Base-by-base conservation (phyloP, 2,888 invertebrate genomes). In the Autographa pulchrina region DNA sequence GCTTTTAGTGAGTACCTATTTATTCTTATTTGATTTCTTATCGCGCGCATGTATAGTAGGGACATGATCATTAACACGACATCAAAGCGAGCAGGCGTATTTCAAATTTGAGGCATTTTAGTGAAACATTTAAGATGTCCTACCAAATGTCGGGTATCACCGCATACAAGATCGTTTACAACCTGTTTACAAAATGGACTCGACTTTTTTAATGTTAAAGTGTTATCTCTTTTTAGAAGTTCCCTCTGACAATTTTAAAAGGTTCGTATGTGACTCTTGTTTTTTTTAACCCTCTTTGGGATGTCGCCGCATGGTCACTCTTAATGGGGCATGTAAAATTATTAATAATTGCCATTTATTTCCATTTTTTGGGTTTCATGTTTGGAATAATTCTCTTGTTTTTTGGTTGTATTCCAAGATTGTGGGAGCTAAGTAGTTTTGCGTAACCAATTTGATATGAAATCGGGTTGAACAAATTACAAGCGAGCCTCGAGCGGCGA, bases 201-300 rank as follows among this genome's bases (percentile, higher is more conserved):
- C 84, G 67, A 85, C 89, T 90, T 93, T 92, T 93, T 92, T 89
- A 86, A 88, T 89, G 89, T 91, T 88, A 87, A 88, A 88, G 84
- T 88, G 88, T 93, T 94, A 93, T 93, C 93, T 91, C 88, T 87
- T 90, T 92, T 92, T 90, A 91, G 89, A 91, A 92, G 92, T 91
- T 88, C 90, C 86, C 89, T 89, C 91, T 89, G 91, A 92, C 92
- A 92, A 91, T 91, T 92, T 92, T 92, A 93, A 93, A 86, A 92
- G 90, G 88, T 84, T 85, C 84, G 88, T 87, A 87, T 88, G 85
- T 83, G 85, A 85, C 85, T 87, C 85, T 87, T 86, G 84, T 86
- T 88, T 88, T 88, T 85, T 83, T 80, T 83, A 65, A 76, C 70
- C 73, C 81, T 76, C 78, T 86, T 84, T 83, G 82, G 82, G 80